Percentiles rank a stretch among this genome's conserved stretches.
phyloP scores from a whole-genome alignment of 2,797 vertebrate genomes.

The Ara ararauna region DNA sequence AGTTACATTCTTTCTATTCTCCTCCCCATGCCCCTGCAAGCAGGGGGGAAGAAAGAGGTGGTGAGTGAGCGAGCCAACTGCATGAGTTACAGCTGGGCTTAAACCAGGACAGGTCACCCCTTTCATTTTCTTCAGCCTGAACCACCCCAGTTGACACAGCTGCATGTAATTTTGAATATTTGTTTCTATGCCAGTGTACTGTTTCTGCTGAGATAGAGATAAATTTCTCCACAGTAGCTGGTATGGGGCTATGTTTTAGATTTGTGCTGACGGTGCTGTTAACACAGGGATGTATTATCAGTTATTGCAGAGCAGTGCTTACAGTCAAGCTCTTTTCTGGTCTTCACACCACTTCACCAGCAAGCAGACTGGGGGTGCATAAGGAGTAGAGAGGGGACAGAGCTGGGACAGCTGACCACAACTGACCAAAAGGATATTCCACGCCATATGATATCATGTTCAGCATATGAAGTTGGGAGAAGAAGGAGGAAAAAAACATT shows the following conservation, averaged over 20 bases:
- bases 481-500: background rate
- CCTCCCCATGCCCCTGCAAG: too few species aligned
- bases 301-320: background rate
- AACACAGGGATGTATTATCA: background rate
- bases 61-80: too few species aligned
- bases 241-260: background rate
- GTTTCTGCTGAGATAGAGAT: background rate
- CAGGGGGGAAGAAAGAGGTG: too few species aligned
- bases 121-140: background rate
- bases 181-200: background rate
- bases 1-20: too few species aligned
- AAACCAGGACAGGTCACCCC: background rate
- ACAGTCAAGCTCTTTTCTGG: background rate
- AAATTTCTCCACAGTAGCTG: background rate
- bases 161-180: background rate
- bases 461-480: background rate
- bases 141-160: background rate
- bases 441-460: background rate
- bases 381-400: background rate
- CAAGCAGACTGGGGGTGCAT: background rate
- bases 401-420: background rate
- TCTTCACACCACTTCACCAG: background rate
- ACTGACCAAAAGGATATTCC: background rate
- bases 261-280: background rate
- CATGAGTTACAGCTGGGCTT: too few species aligned